Base-by-base conservation (phyloP, 2,797 vertebrate species). In the Aeoliscus strigatus region DNA sequence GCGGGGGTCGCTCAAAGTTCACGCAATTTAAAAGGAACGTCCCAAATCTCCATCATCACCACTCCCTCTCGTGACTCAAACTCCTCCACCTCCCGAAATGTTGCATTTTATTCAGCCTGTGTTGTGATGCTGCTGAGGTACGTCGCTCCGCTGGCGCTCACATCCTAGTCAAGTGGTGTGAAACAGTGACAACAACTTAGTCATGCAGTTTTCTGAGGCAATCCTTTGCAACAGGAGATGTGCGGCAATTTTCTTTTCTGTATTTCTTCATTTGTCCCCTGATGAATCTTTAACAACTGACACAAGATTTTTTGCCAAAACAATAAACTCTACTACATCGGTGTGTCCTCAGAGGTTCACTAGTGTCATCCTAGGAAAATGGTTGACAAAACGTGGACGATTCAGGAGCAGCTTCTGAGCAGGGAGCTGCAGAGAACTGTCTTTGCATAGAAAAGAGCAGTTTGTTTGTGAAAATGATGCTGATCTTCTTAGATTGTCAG, bases 111-210 rank as follows among this genome's bases (percentile, higher is more conserved):
- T 23, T 23, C 10, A 35, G 53, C 39, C 47, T 48, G 32, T 51
- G 48, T 46, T 30, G 29, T 21, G 44, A 42, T 7, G 38, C 46
- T 44, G 43, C 34, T 18, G 16, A 55, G 11, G 6, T 40, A 56
- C 24, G 11, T 43, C 42, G 36, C 13, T 71, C 27, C 46, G 24
- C 0, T 4, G 14, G 15, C 7, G 28, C 23, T 62, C 48, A 42
- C 71, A 71, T 80, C 33, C 29, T 14, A 61, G 32, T 71, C 79
- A 79, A 66, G 79, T 79, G 71, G 40, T 42, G 25, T 30, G 34
- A 51, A 60, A 23, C 6, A 1, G 34, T 39, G 62, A 70, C 40
- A 3, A 15, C 15, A 42, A 39, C 32, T 30, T 35, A 44, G 39
- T 58, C 56, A 43, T 55, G 37, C 38, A 6, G 37, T 51, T 69